Base-by-base conservation (phyloP, 1,140 invertebrate genomes). In the Gryllus bimaculatus region DNA sequence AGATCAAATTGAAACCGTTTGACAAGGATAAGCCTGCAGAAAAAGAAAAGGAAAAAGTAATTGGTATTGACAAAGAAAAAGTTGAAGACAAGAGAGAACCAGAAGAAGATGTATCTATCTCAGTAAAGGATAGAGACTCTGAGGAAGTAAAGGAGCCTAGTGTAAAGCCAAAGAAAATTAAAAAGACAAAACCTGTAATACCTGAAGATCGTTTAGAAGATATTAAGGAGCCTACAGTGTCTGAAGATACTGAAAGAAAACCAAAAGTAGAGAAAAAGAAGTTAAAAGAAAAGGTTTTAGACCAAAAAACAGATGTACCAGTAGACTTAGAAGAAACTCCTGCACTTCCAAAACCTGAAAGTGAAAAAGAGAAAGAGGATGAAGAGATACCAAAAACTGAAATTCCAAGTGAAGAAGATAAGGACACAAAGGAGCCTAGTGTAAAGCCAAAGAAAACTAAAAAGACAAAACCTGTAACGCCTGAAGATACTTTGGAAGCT, bases 291-390 rank as follows among this genome's bases (percentile, higher is more conserved):
- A 75, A 47, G 66, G 20, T 74, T 74, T 26, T 47, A 74, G 73
- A 78, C 7, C 18, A 8, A n/a, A 73, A 73, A 73, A n/a, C 26
- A 48, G 76, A 74, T 13, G 48, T 54, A 26, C 77, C 82, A 80
- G 81, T 84, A 39, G 75, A 81, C 66, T 82, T 21, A 76, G 82
- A 75, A 78, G 81, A 81, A 10, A 49, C n/a, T 8, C n/a, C 54
- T 12, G 26, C 78, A 47, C 20, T 78, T 20, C 47, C 76, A 20
- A 15, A 78, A n/a, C 48, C 79, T 47, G 20, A 8, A 8, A 18
- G 48, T 66, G 79, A 39, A 39, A 39, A 39, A 39, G 26, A 39
- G 1, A n/a, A n/a, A n/a, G 26, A 2, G 5, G 26, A 39, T 39
- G 26, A 39, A 39, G 5, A 80, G 66, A 54, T 80, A 21, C 76